Conservation (phyloP, 1,140 invertebrate species). For the Bombus waltoni region DNA sequence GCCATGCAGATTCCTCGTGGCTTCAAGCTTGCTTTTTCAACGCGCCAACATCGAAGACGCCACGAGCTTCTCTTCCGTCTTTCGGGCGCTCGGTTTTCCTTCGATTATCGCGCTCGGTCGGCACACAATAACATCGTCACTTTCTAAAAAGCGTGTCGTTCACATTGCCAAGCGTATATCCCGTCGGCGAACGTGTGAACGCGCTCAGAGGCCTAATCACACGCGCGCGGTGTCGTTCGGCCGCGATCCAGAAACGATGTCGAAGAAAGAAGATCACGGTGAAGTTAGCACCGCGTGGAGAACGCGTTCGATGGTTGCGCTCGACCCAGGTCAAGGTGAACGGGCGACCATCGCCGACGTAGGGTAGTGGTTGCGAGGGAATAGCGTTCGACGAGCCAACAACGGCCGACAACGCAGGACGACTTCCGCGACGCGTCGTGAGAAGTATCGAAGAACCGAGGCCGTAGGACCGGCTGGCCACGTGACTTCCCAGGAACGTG, state of each 20-base stretch:
- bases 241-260: constrained; percentile 24
- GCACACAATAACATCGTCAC: constrained; percentile 10
- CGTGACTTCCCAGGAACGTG: constrained; percentile 58
- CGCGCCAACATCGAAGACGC: background rate
- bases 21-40: no score
- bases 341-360: constrained; percentile 5
- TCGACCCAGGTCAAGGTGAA: constrained; percentile 59
- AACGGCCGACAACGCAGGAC: constrained; percentile 23
- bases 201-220: constrained; percentile 27
- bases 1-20: no score
- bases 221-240: constrained; percentile 15
- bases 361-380: background rate
- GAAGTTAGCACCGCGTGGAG: constrained; percentile 18
- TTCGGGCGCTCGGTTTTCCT: background rate
- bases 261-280: constrained; percentile 17
- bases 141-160: constrained; percentile 19
- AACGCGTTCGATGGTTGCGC: constrained; percentile 21
- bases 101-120: background rate
- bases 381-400: background rate
- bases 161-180: constrained; percentile 6
- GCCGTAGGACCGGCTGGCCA: constrained; percentile 58
- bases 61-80: background rate
- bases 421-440: constrained; percentile 60
- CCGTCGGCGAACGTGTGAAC: constrained; percentile 42
- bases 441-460: constrained; percentile 62